Conservation (phyloP, 1,140 invertebrate species). For the Scaptomyza graminum region DNA sequence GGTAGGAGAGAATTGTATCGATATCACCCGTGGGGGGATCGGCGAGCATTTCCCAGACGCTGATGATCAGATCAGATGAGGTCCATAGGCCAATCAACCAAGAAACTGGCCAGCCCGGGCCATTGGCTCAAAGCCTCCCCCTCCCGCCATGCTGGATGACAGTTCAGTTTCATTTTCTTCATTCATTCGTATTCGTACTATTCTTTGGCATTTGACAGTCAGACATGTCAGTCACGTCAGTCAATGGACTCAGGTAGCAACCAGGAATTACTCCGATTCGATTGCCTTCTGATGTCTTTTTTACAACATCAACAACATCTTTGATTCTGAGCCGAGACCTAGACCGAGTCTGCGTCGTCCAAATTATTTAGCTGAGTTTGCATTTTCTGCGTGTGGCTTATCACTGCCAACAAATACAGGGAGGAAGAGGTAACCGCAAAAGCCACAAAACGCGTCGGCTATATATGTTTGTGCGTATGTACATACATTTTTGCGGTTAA, state of each 20-base stretch:
- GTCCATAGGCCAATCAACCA: conserved; percentile 31
- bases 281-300: conserved; percentile 17
- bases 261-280: conserved; percentile 21
- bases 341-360: neutral
- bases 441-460: conserved; percentile 70
- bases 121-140: conserved; percentile 15
- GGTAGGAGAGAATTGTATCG: conserved; percentile 15
- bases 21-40: conserved; percentile 18
- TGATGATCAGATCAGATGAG: neutral
- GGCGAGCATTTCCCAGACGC: conserved; percentile 30
- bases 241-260: conserved; percentile 30
- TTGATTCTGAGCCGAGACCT: neutral
- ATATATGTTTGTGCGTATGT: neutral
- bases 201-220: conserved; percentile 5
- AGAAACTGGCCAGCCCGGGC: conserved; percentile 6
- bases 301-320: neutral
- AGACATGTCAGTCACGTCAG: neutral
- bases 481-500: conserved; percentile 56
- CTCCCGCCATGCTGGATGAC: conserved; percentile 32
- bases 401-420: neutral
- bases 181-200: conserved; percentile 3
- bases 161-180: conserved; percentile 53
- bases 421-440: conserved; percentile 36
- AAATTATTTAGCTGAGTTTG: conserved; percentile 20
- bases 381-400: conserved; percentile 23